Evolutionary conservation across 2,113 vertebrate species (phyloP).

Genomic region (Pipa parva): DNA sequence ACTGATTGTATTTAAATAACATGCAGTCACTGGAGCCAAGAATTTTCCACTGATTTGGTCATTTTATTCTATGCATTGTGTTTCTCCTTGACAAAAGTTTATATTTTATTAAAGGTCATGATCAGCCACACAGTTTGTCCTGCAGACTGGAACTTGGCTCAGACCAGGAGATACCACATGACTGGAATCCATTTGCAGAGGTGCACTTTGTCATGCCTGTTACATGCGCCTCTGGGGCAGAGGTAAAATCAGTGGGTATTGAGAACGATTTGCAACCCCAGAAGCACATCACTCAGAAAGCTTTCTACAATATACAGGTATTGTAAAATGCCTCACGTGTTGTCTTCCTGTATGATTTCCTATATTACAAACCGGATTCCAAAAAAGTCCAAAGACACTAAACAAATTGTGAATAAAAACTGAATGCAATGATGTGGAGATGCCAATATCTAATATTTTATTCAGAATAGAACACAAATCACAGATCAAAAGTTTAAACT

Average conservation of each 20-base stretch:
- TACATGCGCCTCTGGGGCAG: conserved; percentile 73
- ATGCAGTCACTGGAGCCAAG: too few relatives aligned
- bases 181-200: conserved; percentile 87
- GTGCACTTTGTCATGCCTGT: conserved; percentile 80
- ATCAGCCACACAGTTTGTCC: conserved; percentile 88
- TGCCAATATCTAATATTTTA: too few relatives aligned
- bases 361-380: too few relatives aligned
- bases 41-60: conserved; percentile 11
- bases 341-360: too few relatives aligned
- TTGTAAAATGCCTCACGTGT: too few relatives aligned
- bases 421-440: too few relatives aligned
- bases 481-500: too few relatives aligned
- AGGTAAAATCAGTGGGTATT: conserved; percentile 79
- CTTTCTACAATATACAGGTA: conserved; percentile 88
- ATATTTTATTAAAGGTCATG: conserved; percentile 65
- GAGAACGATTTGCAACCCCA: conserved; percentile 88
- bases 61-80: too few relatives aligned
- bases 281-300: conserved; percentile 78
- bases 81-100: background rate
- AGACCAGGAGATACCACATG: conserved; percentile 87
- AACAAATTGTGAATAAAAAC: too few relatives aligned
- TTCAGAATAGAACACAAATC: too few relatives aligned
- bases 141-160: conserved; percentile 93
- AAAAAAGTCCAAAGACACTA: too few relatives aligned
- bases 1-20: too few relatives aligned